Percentiles rank a stretch among this genome's conserved stretches.
Conservation (phyloP, 2,113 vertebrate genomes). For the Ornithorhynchus anatinus region DNA sequence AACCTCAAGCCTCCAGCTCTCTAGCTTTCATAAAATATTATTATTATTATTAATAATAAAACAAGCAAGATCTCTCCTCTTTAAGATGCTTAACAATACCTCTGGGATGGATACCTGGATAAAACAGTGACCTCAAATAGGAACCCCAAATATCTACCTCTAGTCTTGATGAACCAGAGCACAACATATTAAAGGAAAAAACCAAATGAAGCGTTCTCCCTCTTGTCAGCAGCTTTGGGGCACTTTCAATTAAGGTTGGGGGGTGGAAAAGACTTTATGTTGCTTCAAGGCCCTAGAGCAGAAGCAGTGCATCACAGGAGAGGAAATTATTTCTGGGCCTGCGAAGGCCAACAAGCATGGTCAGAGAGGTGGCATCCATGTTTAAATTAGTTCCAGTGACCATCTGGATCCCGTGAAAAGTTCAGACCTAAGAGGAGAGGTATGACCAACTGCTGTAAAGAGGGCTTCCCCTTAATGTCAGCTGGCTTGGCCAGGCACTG, state of each 20-base stretch:
- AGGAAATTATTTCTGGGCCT: slow-evolving; percentile 45
- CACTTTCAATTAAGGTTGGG: slow-evolving; percentile 63
- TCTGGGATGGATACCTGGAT: slow-evolving; percentile 14
- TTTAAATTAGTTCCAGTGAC: slow-evolving; percentile 59
- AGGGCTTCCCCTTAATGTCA: too few species aligned
- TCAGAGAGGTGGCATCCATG: too few species aligned
- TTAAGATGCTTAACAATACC: slow-evolving; percentile 24
- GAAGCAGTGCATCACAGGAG: slow-evolving; percentile 47
- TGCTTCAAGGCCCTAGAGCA: slow-evolving; percentile 48
- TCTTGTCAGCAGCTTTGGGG: slow-evolving; percentile 38
- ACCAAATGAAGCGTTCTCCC: too few species aligned
- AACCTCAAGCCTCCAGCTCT: too few species aligned
- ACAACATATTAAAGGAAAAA: slow-evolving; percentile 18
- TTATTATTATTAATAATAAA: too few species aligned
- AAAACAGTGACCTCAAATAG: slow-evolving; percentile 32
- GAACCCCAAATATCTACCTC: background rate
- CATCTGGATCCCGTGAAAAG: slow-evolving; percentile 45
- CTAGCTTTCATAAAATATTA: too few species aligned
- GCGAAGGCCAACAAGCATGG: slow-evolving; percentile 49
- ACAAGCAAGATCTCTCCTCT: background rate
- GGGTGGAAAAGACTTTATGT: slow-evolving; percentile 47
- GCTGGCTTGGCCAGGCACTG: too few species aligned
- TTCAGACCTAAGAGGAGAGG: slow-evolving; percentile 26
- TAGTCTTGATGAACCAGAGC: slow-evolving; percentile 37
- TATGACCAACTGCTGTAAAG: too few species aligned